Evolutionary conservation across 2,113 vertebrate species (phyloP).

Genomic region (Bothrops jararaca): DNA sequence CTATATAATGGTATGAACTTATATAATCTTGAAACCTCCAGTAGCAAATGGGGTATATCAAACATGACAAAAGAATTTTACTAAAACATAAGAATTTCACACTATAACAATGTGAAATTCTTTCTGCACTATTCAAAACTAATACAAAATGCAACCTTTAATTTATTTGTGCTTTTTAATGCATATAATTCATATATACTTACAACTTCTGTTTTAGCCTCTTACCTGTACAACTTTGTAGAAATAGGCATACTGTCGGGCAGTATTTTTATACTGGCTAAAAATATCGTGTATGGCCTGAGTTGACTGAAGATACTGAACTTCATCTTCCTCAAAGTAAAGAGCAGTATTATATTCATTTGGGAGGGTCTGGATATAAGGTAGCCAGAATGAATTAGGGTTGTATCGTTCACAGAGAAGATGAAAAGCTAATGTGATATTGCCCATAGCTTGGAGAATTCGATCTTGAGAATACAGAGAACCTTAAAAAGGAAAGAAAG

Average conservation of each 20-base stretch:
- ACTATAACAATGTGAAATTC: slow-evolving; percentile 18
- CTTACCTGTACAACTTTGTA: slow-evolving; percentile 95
- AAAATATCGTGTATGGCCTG: slow-evolving; percentile 93
- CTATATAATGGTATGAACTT: background rate
- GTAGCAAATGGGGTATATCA: background rate
- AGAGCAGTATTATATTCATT: slow-evolving; percentile 90
- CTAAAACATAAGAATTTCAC: slow-evolving; percentile 20
- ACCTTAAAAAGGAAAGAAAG: slow-evolving; percentile 68
- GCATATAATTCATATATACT: background rate
- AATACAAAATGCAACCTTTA: background rate
- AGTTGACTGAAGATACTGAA: slow-evolving; percentile 86
- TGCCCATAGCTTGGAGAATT: slow-evolving; percentile 97
- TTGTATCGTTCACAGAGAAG: slow-evolving; percentile 89
- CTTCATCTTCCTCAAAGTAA: slow-evolving; percentile 92
- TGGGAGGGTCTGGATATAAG: slow-evolving; percentile 94
- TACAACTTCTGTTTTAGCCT: background rate
- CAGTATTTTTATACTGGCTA: slow-evolving; percentile 97
- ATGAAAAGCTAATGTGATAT: slow-evolving; percentile 93
- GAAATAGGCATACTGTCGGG: slow-evolving; percentile 97
- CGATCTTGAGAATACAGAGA: slow-evolving; percentile 91
- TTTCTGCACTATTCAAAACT: slow-evolving; percentile 18
- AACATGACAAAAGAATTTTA: background rate
- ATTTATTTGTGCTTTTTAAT: background rate
- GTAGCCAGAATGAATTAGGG: slow-evolving; percentile 87
- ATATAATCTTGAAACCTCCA: background rate